These are phyloP conservation scores for Ceratitis capitata DNA, from an alignment of 1,140 invertebrate species.

Conservation along the genomic window DNA sequence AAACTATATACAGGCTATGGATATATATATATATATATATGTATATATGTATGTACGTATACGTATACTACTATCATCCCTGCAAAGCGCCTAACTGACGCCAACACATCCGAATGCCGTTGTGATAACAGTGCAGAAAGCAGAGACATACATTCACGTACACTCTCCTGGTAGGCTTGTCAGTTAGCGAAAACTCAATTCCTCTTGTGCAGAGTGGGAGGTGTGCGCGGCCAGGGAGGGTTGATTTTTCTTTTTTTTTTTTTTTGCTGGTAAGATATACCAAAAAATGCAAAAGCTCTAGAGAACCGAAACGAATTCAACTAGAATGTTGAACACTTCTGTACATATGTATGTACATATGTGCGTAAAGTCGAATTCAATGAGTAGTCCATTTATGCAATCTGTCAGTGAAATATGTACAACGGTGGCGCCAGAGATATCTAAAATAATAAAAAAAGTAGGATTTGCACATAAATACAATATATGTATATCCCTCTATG, in stretches of 20 bases:
- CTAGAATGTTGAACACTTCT: not conserved
- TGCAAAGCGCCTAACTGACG: not conserved
- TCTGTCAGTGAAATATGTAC: not conserved
- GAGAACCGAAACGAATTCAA: conserved; percentile 49
- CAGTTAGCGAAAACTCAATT: too few species aligned
- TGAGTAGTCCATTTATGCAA: conserved; percentile 52
- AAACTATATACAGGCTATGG: too few species aligned
- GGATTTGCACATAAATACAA: not conserved
- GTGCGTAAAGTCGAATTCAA: conserved; percentile 50
- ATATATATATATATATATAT: not conserved
- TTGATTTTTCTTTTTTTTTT: too few species aligned
- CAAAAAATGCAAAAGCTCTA: conserved; percentile 61
- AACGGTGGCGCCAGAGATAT: not conserved
- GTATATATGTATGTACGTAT: not conserved
- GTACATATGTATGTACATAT: too few species aligned
- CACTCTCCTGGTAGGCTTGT: too few species aligned
- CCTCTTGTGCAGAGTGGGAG: not conserved
- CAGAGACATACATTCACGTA: too few species aligned
- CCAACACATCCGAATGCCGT: not conserved
- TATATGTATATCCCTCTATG: not conserved
- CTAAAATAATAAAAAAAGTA: not conserved
- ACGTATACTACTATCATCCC: not conserved
- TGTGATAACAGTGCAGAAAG: conserved; percentile 8
- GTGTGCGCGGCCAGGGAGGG: too few species aligned
- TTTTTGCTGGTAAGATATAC: too few species aligned